phyloP scores from a whole-genome alignment of 2,888 invertebrate genomes.

The Orchesella flavescens region DNA sequence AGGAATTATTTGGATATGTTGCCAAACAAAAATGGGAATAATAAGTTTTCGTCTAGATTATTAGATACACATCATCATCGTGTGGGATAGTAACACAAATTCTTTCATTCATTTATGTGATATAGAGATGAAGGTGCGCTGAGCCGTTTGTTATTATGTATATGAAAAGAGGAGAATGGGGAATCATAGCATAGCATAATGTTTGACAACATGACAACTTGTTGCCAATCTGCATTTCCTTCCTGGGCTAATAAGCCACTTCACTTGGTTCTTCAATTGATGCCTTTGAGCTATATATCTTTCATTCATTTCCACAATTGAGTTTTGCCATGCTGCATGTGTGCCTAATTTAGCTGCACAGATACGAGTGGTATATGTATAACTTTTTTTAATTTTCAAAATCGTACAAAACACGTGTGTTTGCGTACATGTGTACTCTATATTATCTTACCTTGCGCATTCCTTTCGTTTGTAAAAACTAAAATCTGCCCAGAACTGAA shows the following conservation, averaged over 20 bases:
- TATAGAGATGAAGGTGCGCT: background rate
- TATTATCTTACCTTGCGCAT: slow-evolving; percentile 18
- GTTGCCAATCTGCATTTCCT: slow-evolving; percentile 37
- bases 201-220: background rate
- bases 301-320: no score
- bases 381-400: no score
- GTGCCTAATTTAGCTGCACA: no score
- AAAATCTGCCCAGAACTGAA: slow-evolving; percentile 2
- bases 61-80: background rate
- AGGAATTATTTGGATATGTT: slow-evolving; percentile 30
- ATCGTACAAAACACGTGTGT: no score
- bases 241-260: slow-evolving; percentile 40
- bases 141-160: no score
- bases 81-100: slow-evolving; percentile 14
- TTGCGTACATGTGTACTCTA: background rate
- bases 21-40: slow-evolving; percentile 26
- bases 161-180: no score
- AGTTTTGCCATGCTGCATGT: no score
- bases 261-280: background rate
- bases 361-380: no score
- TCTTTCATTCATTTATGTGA: background rate
- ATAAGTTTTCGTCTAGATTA: slow-evolving; percentile 5
- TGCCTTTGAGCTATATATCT: background rate
- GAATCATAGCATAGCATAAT: no score
- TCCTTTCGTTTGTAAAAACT: background rate